Evolutionary conservation across 2,797 vertebrate genomes (phyloP), one percentile per base, ranked within the genome.

Genomic region (Urophycis tenuis): DNA sequence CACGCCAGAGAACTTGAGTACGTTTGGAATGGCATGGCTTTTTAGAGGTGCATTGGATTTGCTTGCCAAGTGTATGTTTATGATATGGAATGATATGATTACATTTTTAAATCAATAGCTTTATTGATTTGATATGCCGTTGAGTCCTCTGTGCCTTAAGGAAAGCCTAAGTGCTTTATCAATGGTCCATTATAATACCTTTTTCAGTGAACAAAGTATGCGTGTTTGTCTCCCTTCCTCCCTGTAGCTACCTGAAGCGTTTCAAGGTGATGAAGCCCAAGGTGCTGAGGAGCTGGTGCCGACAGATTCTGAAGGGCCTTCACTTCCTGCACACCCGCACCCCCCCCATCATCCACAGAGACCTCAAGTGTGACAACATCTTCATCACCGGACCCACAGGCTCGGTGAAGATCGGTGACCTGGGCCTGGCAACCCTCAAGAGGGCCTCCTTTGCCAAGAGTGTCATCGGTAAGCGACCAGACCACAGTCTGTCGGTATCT

Each of bases 241-340:
- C 14, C 71, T 82, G 5, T 86, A 99, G 97, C 82, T 99, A 99
- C 88, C 89, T 99, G 84, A 99, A 97, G 88, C 94, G 97, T 73
- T 98, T 99, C 89, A 99, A 99, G 85, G 97, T 99, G 84, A 99
- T 99, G 97, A 99, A 99, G 82, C 96, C 97, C 60, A 99, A 99
- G 89, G 96, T 99, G 64, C 88, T 99, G 75, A 93, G 97, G 73
- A 98, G 97, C 83, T 99, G 97, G 97, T 98, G 97, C 86, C 92
- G 97, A 84, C 97, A 99, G 90, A 98, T 99, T 85, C 92, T 99
- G 82, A 99, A 99, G 91, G 97, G 97, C 84, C 93, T 99, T 82
- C 94, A 95, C 87, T 99, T 99, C 86, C 94, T 99, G 71, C 97
- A 99, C 86, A 99, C 97, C 1, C 93, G 97, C 87, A 94, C 95